A percentile compares a stretch with the other conserved stretches of the same genome.
Conservation (phyloP, 1,140 invertebrate species). For the Pseudomyrmex gracilis region DNA sequence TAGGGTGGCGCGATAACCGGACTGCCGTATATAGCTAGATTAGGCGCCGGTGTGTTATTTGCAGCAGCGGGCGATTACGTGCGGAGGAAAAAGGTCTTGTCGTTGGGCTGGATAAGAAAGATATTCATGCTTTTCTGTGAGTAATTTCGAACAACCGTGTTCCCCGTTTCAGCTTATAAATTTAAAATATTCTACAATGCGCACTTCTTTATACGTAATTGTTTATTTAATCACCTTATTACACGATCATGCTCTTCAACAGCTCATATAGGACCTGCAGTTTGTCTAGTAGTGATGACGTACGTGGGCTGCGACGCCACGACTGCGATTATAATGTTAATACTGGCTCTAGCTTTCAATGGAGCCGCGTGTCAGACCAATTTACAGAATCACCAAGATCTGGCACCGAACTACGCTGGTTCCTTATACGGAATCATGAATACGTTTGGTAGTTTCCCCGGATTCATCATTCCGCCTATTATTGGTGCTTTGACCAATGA, state of each 20-base stretch:
- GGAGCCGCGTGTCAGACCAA: slow-evolving; percentile 94
- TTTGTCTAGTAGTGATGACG: slow-evolving; percentile 88
- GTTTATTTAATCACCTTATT: neutral
- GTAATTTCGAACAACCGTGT: slow-evolving; percentile 74
- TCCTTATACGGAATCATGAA: slow-evolving; percentile 91
- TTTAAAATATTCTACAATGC: neutral
- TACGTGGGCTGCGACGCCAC: slow-evolving; percentile 89
- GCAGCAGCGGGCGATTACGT: slow-evolving; percentile 89
- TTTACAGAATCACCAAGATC: slow-evolving; percentile 93
- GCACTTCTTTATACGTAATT: neutral
- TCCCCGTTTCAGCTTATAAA: neutral
- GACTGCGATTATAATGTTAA: slow-evolving; percentile 89
- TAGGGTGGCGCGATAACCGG: slow-evolving; percentile 90
- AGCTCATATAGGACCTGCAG: slow-evolving; percentile 90
- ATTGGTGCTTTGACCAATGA: slow-evolving; percentile 89
- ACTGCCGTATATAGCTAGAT: slow-evolving; percentile 89
- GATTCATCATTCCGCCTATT: slow-evolving; percentile 90
- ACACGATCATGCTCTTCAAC: slow-evolving; percentile 68
- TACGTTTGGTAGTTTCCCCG: slow-evolving; percentile 90
- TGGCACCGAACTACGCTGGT: slow-evolving; percentile 93
- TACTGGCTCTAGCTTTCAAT: slow-evolving; percentile 91
- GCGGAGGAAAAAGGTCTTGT: slow-evolving; percentile 86
- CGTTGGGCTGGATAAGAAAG: slow-evolving; percentile 89
- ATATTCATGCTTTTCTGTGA: slow-evolving; percentile 90
- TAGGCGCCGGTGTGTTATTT: slow-evolving; percentile 88